These are phyloP conservation scores for Tenthredo amoena DNA, from an alignment of 2,888 invertebrate species.

Conservation along the genomic window DNA sequence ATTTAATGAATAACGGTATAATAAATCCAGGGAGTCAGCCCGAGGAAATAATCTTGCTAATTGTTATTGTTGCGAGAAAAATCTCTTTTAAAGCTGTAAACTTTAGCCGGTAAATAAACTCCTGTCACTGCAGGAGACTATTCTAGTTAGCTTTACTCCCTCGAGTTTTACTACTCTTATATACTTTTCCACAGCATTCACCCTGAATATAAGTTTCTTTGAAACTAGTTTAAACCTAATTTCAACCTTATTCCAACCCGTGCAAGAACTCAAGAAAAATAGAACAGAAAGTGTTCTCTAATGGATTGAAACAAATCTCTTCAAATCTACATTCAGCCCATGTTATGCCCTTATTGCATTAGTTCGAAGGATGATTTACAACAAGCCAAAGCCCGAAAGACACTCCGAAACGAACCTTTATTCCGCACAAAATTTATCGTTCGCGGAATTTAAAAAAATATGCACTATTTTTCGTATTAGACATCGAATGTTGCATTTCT, in stretches of 20 bases:
- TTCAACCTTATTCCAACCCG: background rate
- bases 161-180: constrained; percentile 9
- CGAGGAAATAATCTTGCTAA: constrained; percentile 1
- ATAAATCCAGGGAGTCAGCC: background rate
- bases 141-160: constrained; percentile 3
- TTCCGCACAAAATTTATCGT: background rate
- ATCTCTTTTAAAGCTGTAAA: background rate
- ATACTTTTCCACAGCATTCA: constrained; percentile 2
- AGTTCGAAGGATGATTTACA: background rate
- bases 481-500: background rate
- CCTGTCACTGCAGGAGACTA: background rate
- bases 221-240: background rate
- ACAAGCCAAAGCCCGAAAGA: background rate
- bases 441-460: background rate
- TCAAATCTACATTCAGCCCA: background rate
- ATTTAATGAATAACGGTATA: background rate
- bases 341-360: too few species aligned
- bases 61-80: constrained; percentile 8
- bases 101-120: background rate
- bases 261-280: background rate
- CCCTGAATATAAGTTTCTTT: constrained; percentile 6
- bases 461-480: background rate
- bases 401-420: too few species aligned
- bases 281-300: background rate
- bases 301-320: background rate